Evolutionary conservation across 2,888 invertebrate genomes (phyloP).

Genomic region (Epicampocera succincta): DNA sequence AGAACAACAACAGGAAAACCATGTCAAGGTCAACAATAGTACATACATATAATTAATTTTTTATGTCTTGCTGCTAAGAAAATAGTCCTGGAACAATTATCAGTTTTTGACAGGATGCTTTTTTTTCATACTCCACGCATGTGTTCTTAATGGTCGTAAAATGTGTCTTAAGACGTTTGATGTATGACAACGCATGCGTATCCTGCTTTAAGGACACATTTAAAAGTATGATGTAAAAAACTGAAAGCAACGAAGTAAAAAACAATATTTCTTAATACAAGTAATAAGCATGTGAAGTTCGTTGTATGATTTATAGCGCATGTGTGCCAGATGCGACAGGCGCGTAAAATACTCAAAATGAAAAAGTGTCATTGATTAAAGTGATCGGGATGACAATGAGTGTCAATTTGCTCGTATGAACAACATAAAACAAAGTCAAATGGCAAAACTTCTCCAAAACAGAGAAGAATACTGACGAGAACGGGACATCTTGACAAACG

Average conservation of each 20-base stretch:
- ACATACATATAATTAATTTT: slow-evolving; percentile 21
- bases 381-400: slow-evolving; percentile 40
- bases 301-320: slow-evolving; percentile 69
- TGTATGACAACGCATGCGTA: slow-evolving; percentile 68
- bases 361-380: slow-evolving; percentile 54
- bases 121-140: slow-evolving; percentile 48
- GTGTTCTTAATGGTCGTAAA: not conserved
- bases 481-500: slow-evolving; percentile 21
- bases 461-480: not conserved
- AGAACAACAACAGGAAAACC: slow-evolving; percentile 65
- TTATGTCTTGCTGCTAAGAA: not conserved
- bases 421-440: slow-evolving; percentile 36
- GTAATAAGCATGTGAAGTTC: slow-evolving; percentile 52
- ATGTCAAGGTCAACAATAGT: slow-evolving; percentile 72
- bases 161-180: slow-evolving; percentile 56
- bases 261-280: slow-evolving; percentile 17
- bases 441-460: slow-evolving; percentile 14
- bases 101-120: slow-evolving; percentile 56
- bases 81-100: slow-evolving; percentile 42
- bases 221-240: not conserved
- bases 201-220: slow-evolving; percentile 63
- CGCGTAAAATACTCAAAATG: slow-evolving; percentile 42
- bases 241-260: slow-evolving; percentile 26
- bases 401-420: slow-evolving; percentile 27
- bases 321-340: slow-evolving; percentile 71